Evolutionary conservation across 1,140 invertebrate genomes (phyloP), one percentile per base, ranked within the genome.

Genomic region (Drosophila kurseongensis): DNA sequence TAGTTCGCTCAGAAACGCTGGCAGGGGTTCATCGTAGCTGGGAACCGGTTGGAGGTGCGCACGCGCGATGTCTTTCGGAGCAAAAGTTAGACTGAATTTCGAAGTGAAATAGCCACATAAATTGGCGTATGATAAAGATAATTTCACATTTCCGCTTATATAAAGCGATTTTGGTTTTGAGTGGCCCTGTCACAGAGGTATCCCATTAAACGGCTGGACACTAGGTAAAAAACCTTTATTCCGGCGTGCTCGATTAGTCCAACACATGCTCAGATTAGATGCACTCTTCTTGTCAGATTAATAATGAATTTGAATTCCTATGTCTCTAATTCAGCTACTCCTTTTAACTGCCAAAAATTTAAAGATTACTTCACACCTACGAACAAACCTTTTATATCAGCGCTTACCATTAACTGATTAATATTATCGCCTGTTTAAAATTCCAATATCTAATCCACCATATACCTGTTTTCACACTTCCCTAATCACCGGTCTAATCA

Each of bases 21-120:
- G 27, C 44, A 58, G 16, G 56, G 40, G 45, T 45, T 55, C 51
- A 75, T 51, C 35, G 4, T n/a, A 29, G 45, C 13, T 7, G 23
- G 7, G 23, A 45, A 45, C 23, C 16, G 9, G 8, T 0, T 16
- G 48, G 48, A 32, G 48, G 29, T 50, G 27, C 13, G 48, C 48
- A 32, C 75, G 52, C 35, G 65, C 42, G 60, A 54, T 69, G 58
- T 65, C 80, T 80, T 67, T 50, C 50, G 54, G 65, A 59, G 68
- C 59, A 48, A 35, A 63, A 66, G 23, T 52, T 62, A 50, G 65
- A 85, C 81, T 85, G 61, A 78, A 57, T 73, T 68, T 73, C 14
- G 35, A 40, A 44, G 60, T 12, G 7, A 51, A 75, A 50, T 29
- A 42, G 50, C 51, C 35, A 63, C 35, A 12, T 55, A 38, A 56